A percentile compares a stretch with the other conserved stretches of the same genome.
These are phyloP conservation scores for Phataginus tricuspis DNA, from an alignment of 2,797 vertebrate species.

Conservation along the genomic window DNA sequence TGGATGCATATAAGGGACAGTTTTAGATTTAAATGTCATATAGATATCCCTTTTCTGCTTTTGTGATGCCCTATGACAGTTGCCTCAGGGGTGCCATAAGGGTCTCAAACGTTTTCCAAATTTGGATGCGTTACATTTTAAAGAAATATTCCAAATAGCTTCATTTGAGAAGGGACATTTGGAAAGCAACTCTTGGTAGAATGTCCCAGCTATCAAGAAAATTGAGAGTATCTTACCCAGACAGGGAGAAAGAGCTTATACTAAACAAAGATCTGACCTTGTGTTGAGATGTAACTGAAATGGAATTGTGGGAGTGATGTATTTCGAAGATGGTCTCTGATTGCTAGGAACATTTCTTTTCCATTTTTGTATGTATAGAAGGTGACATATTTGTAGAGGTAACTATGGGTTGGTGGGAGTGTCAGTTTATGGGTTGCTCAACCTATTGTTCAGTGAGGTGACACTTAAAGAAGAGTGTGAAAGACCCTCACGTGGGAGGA, in stretches of 20 bases:
- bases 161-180: conserved; percentile 46
- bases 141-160: not conserved
- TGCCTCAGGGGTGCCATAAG: not conserved
- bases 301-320: not conserved
- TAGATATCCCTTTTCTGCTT: not conserved
- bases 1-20: not conserved
- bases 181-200: conserved; percentile 51
- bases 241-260: not conserved
- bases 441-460: not conserved
- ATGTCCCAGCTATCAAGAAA: conserved; percentile 19
- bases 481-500: not conserved
- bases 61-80: not conserved
- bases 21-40: not conserved
- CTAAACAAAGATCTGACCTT: not conserved
- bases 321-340: not conserved
- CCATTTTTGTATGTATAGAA: not conserved
- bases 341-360: not conserved
- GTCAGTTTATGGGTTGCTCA: not conserved
- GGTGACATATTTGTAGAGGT: not conserved
- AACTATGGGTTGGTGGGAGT: not conserved
- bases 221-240: not conserved
- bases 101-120: conserved; percentile 2
- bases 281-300: not conserved
- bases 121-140: conserved; percentile 16
- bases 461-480: not conserved